Evolutionary conservation across 2,797 vertebrate genomes (phyloP).

Genomic region (Esox lucius): DNA sequence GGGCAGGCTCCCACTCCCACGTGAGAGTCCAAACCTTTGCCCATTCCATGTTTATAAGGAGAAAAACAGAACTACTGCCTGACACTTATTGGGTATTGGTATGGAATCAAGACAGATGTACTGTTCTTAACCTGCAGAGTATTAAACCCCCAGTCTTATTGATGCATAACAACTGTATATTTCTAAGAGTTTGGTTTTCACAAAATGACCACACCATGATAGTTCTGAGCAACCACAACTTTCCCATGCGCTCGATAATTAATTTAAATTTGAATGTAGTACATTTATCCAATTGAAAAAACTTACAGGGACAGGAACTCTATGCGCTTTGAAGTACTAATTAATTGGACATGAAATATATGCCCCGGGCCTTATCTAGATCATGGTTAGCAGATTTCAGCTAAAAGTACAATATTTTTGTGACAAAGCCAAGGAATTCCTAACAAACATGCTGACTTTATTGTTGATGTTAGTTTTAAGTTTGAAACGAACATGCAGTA

Average conservation of each 20-base stretch:
- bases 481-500: no score
- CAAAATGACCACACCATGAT: not conserved
- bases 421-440: no score
- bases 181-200: not conserved
- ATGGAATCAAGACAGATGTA: not conserved
- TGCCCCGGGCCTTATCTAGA: no score
- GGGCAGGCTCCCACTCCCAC: conserved; percentile 65
- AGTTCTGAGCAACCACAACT: not conserved
- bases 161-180: not conserved
- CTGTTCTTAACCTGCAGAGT: not conserved
- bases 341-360: not conserved
- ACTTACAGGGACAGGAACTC: not conserved
- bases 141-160: conserved; percentile 19
- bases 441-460: no score
- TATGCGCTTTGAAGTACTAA: not conserved
- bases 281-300: not conserved
- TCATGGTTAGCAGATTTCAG: no score
- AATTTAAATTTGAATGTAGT: not conserved
- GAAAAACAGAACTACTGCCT: not conserved
- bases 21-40: conserved; percentile 48
- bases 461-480: no score
- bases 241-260: not conserved
- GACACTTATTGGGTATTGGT: not conserved
- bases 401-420: not conserved
- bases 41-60: not conserved